These are phyloP conservation scores for Myodes glareolus DNA, from an alignment of 2,113 vertebrate genomes.

Conservation along the genomic window DNA sequence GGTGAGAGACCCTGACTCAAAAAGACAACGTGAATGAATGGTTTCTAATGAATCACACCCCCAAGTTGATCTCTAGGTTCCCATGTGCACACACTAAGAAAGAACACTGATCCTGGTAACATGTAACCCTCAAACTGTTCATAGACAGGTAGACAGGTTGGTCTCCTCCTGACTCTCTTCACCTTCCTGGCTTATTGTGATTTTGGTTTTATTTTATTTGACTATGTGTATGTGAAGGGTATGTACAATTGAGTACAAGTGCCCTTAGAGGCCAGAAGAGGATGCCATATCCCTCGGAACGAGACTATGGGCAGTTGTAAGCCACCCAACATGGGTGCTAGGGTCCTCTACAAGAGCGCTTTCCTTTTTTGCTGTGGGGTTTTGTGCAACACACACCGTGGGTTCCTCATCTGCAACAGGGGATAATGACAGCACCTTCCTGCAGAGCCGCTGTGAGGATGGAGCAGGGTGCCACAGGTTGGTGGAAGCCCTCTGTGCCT, in stretches of 20 bases:
- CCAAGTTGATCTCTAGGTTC: neutral
- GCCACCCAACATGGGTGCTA: neutral
- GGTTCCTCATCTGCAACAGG: slow-evolving; percentile 30
- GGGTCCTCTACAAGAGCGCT: neutral
- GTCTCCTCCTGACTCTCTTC: neutral
- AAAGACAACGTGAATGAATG: neutral
- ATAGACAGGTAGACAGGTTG: neutral
- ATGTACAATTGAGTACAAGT: neutral
- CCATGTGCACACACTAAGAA: neutral
- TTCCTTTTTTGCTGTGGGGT: neutral
- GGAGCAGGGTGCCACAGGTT: neutral
- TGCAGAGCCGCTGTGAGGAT: neutral
- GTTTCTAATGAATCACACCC: too few species aligned
- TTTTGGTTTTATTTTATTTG: neutral
- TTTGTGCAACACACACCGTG: neutral
- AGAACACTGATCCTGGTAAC: neutral
- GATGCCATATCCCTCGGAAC: neutral
- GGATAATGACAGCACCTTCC: neutral
- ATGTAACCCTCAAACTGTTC: neutral
- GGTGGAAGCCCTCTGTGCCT: neutral
- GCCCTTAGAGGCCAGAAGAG: neutral
- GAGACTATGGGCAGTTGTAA: neutral
- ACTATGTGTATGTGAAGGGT: neutral
- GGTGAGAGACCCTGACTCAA: neutral
- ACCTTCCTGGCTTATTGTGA: neutral